Evolutionary conservation across 2,113 vertebrate genomes (phyloP), one percentile per base, ranked within the genome.

Genomic region (Zosterops hypoxanthus): DNA sequence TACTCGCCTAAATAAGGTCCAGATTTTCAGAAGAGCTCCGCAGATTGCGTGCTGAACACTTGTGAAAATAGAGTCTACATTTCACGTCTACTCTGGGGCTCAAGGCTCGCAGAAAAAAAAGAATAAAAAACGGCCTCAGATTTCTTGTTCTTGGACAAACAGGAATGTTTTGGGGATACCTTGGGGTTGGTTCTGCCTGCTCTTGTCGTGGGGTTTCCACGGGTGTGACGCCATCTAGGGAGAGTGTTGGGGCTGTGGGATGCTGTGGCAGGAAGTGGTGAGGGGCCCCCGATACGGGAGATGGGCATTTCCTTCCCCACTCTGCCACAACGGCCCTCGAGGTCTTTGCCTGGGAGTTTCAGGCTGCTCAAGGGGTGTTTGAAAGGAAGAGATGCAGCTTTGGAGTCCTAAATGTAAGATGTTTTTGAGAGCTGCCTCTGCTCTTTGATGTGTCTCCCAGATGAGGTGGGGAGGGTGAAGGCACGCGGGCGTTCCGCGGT

Each of bases 41-140:
- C 19, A 81, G 93, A 85, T 94, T 96, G 90, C 76, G 33, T 94
- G 92, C 94, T 65, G 94, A 96, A 90, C 94, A 94, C 94, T 95
- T 97, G 93, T 95, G 95, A 93, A 97, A 97, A 96, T 90, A 96
- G 75, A 93, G 93, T 71, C 92, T 86, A 60, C 82, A 53, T 95
- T 95, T 96, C 92, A 88, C 3, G 0, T 93, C 93, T 94, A 82
- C 80, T 83, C 83, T 57, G 92, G 80, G 95, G 88, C 90, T 95
- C 88, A 7, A 59, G 82, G 65, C 53, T 94, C 36, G 15, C 86
- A 90, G 76, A 88, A 79, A 56, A 47, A 47, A 47, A 22, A 47
- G 11, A 23, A 47, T 22, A 22, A 13, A 49, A 60, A 22, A 46
- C 33, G 61, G 76, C 88, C 85, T 96, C 68, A 11, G 19, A 34